Conservation (phyloP, 2,888 invertebrate genomes). For the Scelioninae gen. 2 region DNA sequence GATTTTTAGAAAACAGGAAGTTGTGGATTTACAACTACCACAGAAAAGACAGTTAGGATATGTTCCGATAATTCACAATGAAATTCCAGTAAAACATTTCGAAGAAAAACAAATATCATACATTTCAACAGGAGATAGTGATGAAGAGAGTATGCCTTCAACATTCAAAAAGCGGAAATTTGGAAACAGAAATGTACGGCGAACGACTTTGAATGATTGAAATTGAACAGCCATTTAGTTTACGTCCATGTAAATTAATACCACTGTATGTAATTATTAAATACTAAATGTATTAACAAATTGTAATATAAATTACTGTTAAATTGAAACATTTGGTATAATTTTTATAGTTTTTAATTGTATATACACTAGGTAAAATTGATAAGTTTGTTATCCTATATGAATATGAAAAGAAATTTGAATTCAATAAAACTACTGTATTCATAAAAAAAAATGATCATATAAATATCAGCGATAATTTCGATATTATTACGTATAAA, state of each 20-base stretch:
- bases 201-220: constrained; percentile 81
- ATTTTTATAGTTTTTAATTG: no score
- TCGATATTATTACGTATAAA: no score
- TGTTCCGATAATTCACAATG: constrained; percentile 74
- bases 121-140: constrained; percentile 77
- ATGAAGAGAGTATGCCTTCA: constrained; percentile 70
- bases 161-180: constrained; percentile 85
- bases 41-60: constrained; percentile 73
- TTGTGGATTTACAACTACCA: constrained; percentile 85
- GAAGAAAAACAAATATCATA: constrained; percentile 78
- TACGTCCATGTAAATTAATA: not conserved
- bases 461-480: no score
- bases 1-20: constrained; percentile 76
- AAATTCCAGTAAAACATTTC: constrained; percentile 77
- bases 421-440: no score
- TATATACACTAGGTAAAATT: no score
- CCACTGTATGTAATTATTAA: constrained; percentile 2
- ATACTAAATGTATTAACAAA: not conserved
- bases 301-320: no score
- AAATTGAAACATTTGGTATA: no score
- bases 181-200: constrained; percentile 80
- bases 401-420: no score
- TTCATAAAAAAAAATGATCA: no score
- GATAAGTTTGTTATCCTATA: no score
- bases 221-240: not conserved